These are phyloP conservation scores for Pardosa pseudoannulata DNA, from an alignment of 2,888 invertebrate genomes.

Conservation along the genomic window DNA sequence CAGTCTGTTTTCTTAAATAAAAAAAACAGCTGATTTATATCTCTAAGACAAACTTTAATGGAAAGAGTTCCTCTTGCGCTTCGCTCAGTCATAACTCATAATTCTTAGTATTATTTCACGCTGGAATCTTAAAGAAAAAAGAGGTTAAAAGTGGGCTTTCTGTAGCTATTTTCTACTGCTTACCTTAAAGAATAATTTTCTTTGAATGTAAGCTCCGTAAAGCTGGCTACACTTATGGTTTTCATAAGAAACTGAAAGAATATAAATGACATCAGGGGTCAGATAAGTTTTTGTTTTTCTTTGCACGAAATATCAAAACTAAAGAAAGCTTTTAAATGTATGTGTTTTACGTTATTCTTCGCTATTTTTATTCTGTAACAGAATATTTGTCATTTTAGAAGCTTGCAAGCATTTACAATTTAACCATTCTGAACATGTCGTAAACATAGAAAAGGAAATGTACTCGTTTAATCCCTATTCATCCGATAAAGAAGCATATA, in stretches of 20 bases:
- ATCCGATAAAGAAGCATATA: no score
- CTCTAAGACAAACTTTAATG: conserved; percentile 2
- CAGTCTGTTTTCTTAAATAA: not conserved
- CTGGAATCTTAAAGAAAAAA: not conserved
- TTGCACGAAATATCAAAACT: conserved; percentile 16
- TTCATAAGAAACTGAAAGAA: conserved; percentile 10
- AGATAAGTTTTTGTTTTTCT: conserved; percentile 15
- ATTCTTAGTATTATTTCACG: not conserved
- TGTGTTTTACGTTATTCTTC: no score
- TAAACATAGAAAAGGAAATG: no score
- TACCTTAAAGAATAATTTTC: conserved; percentile 4
- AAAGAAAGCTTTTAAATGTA: not conserved
- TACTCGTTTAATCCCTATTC: no score
- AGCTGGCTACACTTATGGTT: not conserved
- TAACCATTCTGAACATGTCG: no score
- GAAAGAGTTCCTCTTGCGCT: not conserved
- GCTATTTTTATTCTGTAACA: no score
- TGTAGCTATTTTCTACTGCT: not conserved
- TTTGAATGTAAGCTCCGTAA: not conserved
- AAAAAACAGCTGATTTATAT: conserved; percentile 1
- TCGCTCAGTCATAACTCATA: not conserved
- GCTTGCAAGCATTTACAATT: no score
- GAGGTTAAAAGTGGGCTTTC: not conserved
- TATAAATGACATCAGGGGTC: not conserved
- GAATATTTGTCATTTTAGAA: no score